Base-by-base conservation (phyloP, 2,797 vertebrate species). In the Bucorvus abyssinicus region DNA sequence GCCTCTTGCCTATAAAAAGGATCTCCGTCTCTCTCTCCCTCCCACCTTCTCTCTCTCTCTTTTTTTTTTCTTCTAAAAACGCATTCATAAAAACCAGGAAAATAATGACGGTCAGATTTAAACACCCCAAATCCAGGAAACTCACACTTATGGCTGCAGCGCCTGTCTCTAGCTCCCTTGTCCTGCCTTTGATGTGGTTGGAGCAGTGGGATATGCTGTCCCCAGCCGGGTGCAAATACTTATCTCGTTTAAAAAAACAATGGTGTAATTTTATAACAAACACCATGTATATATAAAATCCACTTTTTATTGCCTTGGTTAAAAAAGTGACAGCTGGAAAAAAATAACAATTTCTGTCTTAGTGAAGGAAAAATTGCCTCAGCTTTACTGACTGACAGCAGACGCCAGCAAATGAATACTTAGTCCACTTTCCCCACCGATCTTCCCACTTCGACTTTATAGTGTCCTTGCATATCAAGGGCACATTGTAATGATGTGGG, bases 131-230 rank as follows among this genome's bases (percentile, higher is more conserved):
- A 94, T 96, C 93, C 95, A 94, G 96, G 95, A 96, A 96, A 79
- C 93, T 96, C 91, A 83, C 95, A 91, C 80, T 97, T 95, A 94
- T 24, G 78, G 85, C 95, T 91, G 49, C 93, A 90, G 70, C 0
- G 56, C 56, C 94, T 95, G 93, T 89, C 95, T 96, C 92, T 77
- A 44, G 77, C 87, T 94, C 83, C 68, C 80, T 93, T 30, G 53
- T 82, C 84, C 76, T 84, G 75, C 75, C 87, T 97, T 96, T 97
- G 96, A 96, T 97, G 96, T 96, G 96, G 97, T 49, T 40, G 81
- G 83, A 92, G 59, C 90, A 89, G 93, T 92, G 90, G 94, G 94
- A 95, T 94, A 90, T 92, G 73, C 69, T 87, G 87, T 93, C 84
- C 92, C 70, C 71, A 87, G 63, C 56, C 74, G 94, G 96, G 89